Conservation (phyloP, 2,113 vertebrate genomes). For the Alligator mississippiensis region DNA sequence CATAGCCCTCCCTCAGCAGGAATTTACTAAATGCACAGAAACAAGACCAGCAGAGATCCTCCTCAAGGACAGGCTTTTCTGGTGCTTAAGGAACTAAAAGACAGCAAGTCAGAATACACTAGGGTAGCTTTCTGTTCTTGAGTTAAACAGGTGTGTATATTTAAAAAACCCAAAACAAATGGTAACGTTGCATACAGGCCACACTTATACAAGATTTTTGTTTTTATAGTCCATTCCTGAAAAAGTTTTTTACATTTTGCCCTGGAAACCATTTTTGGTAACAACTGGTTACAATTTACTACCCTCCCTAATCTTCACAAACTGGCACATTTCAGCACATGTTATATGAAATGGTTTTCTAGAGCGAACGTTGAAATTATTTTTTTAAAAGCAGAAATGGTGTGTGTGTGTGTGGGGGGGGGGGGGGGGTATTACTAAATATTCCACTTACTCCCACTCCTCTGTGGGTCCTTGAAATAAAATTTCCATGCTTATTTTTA, state of each 20-base stretch:
- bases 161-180: background rate
- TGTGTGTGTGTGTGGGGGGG: no score
- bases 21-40: background rate
- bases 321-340: background rate
- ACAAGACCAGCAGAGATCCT: background rate
- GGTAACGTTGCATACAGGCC: background rate
- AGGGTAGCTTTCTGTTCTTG: background rate
- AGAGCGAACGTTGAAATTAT: background rate
- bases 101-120: background rate
- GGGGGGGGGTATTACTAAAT: background rate
- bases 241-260: background rate
- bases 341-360: background rate
- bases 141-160: background rate
- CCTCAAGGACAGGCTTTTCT: background rate
- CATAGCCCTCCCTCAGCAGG: background rate
- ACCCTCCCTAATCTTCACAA: rapidly evolving
- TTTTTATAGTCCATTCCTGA: background rate
- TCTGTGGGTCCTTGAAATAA: background rate
- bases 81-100: background rate
- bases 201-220: background rate
- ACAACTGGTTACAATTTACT: background rate
- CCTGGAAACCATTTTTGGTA: background rate
- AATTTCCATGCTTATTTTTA: background rate
- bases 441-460: background rate
- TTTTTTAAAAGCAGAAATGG: no score